These are phyloP conservation scores for Melanaphis sacchari DNA, from an alignment of 1,140 invertebrate genomes.

Conservation along the genomic window DNA sequence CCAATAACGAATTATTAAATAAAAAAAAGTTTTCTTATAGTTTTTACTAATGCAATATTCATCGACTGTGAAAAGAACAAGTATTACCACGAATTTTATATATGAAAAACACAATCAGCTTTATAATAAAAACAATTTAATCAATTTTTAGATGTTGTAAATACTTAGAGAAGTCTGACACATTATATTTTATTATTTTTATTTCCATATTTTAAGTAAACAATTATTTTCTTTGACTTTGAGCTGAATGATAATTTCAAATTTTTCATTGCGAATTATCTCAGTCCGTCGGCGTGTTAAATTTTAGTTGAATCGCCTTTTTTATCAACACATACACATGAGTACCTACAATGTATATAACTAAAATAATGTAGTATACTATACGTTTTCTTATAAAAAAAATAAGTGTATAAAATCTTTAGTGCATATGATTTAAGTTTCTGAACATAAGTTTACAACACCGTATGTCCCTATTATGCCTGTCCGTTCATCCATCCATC, in stretches of 20 bases:
- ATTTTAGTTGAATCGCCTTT: not conserved
- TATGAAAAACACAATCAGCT: not conserved
- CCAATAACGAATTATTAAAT: not conserved
- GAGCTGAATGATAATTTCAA: not conserved
- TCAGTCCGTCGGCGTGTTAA: too few relatives aligned
- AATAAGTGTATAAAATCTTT: too few relatives aligned
- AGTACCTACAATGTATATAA: not conserved
- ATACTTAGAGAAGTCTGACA: not conserved
- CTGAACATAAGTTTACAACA: too few relatives aligned
- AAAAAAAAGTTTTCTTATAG: not conserved
- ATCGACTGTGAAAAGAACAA: not conserved
- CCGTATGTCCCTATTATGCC: too few relatives aligned
- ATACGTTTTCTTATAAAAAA: not conserved
- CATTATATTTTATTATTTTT: constrained; percentile 10
- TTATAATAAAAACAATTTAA: not conserved
- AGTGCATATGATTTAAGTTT: too few relatives aligned
- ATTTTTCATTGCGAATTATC: not conserved
- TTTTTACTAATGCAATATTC: not conserved
- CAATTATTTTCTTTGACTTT: not conserved
- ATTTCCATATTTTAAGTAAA: not conserved
- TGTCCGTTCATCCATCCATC: too few relatives aligned
- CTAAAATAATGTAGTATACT: not conserved
- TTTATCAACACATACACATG: not conserved
- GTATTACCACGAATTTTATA: not conserved
- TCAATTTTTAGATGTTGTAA: not conserved